Conservation (phyloP, 2,797 vertebrate genomes). For the Argya squamiceps region DNA sequence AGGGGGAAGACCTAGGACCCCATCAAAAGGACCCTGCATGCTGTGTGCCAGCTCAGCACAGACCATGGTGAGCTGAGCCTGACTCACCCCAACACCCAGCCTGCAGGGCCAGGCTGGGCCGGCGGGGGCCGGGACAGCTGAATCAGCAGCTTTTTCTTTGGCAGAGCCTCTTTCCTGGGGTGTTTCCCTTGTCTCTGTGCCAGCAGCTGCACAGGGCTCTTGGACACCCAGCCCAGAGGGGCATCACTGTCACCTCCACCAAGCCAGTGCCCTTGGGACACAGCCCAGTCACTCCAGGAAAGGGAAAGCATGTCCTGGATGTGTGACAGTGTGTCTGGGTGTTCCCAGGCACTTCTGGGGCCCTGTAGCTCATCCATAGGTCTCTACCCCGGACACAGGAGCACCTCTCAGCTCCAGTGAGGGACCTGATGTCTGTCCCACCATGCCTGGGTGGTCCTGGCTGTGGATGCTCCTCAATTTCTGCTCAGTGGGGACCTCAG, state of each 20-base stretch:
- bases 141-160: background rate
- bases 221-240: background rate
- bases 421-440: background rate
- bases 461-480: background rate
- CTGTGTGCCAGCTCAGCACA: background rate
- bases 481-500: background rate
- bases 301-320: background rate
- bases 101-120: slow-evolving; percentile 6
- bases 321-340: background rate
- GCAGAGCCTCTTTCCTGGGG: background rate
- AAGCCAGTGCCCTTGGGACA: background rate
- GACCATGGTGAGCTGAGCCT: background rate
- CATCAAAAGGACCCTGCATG: background rate
- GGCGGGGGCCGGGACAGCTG: fast-evolving
- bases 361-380: background rate
- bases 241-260: background rate
- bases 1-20: background rate
- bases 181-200: background rate
- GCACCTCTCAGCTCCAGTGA: background rate
- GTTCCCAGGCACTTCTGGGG: background rate
- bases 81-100: background rate
- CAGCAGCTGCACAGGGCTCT: background rate
- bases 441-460: background rate
- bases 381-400: background rate
- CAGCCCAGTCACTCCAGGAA: background rate